A percentile compares a stretch with the other conserved stretches of the same genome.
phyloP scores from a whole-genome alignment of 2,888 invertebrate species.

The Nebria salina region DNA sequence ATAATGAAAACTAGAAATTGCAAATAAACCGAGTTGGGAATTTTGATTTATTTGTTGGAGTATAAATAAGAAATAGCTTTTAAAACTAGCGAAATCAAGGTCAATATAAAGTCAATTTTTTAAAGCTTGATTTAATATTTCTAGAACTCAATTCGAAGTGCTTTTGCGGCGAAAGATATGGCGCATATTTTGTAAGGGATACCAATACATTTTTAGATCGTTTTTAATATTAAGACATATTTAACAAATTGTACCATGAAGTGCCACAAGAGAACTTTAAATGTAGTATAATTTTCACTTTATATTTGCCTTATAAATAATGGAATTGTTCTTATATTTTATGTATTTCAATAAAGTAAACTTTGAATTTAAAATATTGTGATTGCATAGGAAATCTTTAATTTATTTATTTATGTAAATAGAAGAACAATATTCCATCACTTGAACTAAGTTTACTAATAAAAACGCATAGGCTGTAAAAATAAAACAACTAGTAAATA shows the following conservation, averaged over 20 bases:
- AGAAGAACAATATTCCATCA: slow-evolving; percentile 5
- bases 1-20: slow-evolving; percentile 19
- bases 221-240: no score
- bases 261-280: not conserved
- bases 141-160: no score
- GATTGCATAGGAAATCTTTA: no score
- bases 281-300: not conserved
- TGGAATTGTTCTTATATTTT: not conserved
- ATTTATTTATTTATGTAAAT: not conserved
- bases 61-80: not conserved
- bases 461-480: slow-evolving; percentile 32
- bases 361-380: no score
- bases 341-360: not conserved
- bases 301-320: not conserved
- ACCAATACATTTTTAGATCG: no score
- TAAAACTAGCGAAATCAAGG: not conserved
- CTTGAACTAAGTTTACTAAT: slow-evolving; percentile 49
- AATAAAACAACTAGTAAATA: slow-evolving; percentile 15
- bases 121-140: not conserved
- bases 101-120: not conserved
- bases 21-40: not conserved
- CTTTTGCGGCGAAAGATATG: no score
- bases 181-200: no score
- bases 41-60: not conserved
- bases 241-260: not conserved